Evolutionary conservation across 2,888 invertebrate genomes (phyloP), one percentile per base, ranked within the genome.

Genomic region (Macaria notata): DNA sequence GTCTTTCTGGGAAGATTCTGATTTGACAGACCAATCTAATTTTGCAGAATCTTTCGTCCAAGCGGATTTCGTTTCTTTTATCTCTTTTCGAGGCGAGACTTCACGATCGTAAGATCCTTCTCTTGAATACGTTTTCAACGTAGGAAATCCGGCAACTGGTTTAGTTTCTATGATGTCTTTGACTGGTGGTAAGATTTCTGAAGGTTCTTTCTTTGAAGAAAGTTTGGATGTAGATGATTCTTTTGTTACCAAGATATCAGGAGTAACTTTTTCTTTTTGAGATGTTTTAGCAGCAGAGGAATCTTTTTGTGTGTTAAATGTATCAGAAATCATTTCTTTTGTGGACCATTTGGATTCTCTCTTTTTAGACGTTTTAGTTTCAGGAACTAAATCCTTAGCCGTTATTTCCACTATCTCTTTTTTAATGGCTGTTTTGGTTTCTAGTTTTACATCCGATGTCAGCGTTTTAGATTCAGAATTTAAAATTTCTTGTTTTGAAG

Each of bases 1-100:
- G 49, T 75, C 73, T 64, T 71, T 72, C 59, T 70, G 71, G 8
- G 59, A 44, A 3, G 73, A 57, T 33, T 60, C 53, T 9, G 59
- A 46, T 36, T 62, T 62, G 19, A 56, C 3, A 0, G 63, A 55
- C 65, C 65, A 67, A n/a, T 61, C 65, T 46, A 58, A 49, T 47
- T 64, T 58, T n/a, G 51, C 54, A n/a, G 52, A 51, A 42, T 65
- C 62, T 48, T 64, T 65, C 44, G 64, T 68, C 67, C 65, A 68
- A 9, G 57, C 44, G 44, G 64, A 59, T 43, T 48, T 59, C 3
- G 54, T 44, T 7, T 59, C 65, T 31, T 31, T 47, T 4, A 38
- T 31, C 9, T 59, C 61, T 47, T 53, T 63, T 44, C 31, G 55
- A 19, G 57, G 59, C n/a, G 62, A 55, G 29, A 46, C 52, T 31